Base-by-base conservation (phyloP, 2,797 vertebrate genomes). In the Sylvilagus floridanus region DNA sequence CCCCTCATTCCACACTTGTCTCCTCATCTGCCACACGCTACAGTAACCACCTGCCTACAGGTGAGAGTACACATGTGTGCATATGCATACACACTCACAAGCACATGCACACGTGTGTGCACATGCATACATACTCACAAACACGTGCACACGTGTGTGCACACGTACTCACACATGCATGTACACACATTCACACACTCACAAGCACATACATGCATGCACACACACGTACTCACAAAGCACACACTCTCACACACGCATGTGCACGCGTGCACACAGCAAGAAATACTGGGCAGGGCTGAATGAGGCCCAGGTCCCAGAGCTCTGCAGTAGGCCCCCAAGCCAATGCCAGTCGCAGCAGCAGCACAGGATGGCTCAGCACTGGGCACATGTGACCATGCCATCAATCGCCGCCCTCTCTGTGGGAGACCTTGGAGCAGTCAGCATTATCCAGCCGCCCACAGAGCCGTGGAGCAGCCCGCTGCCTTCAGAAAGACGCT, bases 361-460 rank as follows among this genome's bases (percentile, higher is more conserved):
- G 3, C 60, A 52, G 17, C 52, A 42, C 11, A 0, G 0, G 0
- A 0, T 0, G 11, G 17, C 24, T 28, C 52, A 22, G 60, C 14
- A 10, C 75, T 32, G 30, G 6, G 52, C 22, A 11, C 82, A 16
- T 37, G 10, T 24, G 14, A n/a, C 4, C 54, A 12, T 0, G 1
- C 32, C 24, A 2, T 50, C 16, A 63, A 32, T 1, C 32, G 16
- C 47, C 4, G 9, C 62, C 52, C 30, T 52, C 28, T 71, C 82
- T 11, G 24, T 16, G 17, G 1, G 42, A 66, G 10, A 66, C 7
- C 28, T 47, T 13, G 60, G 21, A 30, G 57, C 54, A 4, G 30
- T 66, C 26, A 14, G 26, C 62, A 37, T 69, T 47, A 22, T 47
- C 47, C 26, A 42, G 65, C 54, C 60, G 50, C 62, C 35, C 32